Conservation (phyloP, 2,888 invertebrate species). For the Pristionchus maxplancki region DNA sequence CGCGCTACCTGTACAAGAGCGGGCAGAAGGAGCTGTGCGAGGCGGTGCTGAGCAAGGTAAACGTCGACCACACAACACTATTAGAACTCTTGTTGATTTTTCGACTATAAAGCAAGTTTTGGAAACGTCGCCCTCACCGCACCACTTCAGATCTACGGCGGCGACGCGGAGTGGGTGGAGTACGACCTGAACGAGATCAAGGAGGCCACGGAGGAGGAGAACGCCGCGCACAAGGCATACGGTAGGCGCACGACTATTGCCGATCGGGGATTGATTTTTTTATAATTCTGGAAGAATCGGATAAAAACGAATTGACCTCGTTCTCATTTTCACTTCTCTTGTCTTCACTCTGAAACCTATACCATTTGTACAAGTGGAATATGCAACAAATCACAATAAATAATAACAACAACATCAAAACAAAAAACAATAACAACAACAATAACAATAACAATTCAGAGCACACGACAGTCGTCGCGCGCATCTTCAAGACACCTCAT, state of each 20-base stretch:
- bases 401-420: not conserved
- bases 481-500: conserved; percentile 70
- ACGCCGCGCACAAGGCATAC: conserved; percentile 18
- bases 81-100: not conserved
- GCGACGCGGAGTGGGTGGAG: conserved; percentile 69
- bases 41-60: conserved; percentile 38
- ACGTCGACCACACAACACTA: not conserved
- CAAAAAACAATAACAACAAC: not conserved
- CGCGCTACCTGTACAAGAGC: conserved; percentile 74
- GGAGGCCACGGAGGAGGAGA: conserved; percentile 46
- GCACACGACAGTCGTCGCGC: conserved; percentile 58
- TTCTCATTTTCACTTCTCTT: not conserved
- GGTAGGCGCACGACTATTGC: not conserved
- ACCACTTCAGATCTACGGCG: conserved; percentile 62
- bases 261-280: not conserved
- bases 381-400: too few relatives aligned
- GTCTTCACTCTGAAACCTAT: not conserved
- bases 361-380: too few relatives aligned
- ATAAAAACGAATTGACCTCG: not conserved
- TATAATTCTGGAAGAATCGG: not conserved
- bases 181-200: conserved; percentile 70
- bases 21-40: conserved; percentile 40
- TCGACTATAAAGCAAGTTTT: not conserved
- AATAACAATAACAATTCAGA: not conserved
- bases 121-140: not conserved